phyloP scores from a whole-genome alignment of 92 coral and sea anemone species.

The Micromussa lordhowensis region DNA sequence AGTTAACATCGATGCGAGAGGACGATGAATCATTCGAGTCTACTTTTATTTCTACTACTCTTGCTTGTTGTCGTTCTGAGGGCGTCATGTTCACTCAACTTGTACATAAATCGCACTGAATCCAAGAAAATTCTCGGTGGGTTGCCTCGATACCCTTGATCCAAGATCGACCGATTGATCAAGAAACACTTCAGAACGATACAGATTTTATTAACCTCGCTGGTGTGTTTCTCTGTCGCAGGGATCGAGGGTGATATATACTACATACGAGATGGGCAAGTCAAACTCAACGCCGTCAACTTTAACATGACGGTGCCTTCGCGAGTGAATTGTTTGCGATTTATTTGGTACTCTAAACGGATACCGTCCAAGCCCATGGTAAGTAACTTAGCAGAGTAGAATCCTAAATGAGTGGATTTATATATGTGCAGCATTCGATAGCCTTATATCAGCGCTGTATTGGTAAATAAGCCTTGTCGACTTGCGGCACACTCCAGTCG shows the following conservation, averaged over 20 bases:
- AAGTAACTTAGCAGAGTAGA: neutral
- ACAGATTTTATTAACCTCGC: conserved; percentile 3
- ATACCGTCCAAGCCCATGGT: conserved; percentile 44
- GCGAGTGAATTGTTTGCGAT: conserved; percentile 76
- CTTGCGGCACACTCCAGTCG: neutral
- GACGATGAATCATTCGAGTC: conserved; percentile 16
- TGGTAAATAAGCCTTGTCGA: neutral
- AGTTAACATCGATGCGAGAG: conserved; percentile 8
- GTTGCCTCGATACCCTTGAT: conserved; percentile 27
- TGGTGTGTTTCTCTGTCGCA: conserved; percentile 14
- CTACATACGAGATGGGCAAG: conserved; percentile 77
- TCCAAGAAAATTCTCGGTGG: conserved; percentile 91
- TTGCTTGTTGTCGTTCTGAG: neutral
- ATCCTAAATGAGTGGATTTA: neutral
- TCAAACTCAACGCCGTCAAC: conserved; percentile 77
- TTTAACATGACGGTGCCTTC: conserved; percentile 83
- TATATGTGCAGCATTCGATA: neutral
- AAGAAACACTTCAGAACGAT: neutral
- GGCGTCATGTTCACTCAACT: conserved; percentile 50
- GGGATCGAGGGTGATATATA: conserved; percentile 83
- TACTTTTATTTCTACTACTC: neutral
- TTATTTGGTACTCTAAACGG: conserved; percentile 76
- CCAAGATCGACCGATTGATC: neutral
- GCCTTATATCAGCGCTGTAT: neutral
- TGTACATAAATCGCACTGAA: conserved; percentile 89